Percentiles rank a stretch among this genome's conserved stretches.
Conservation (phyloP, 2,888 invertebrate genomes). For the Brachynemurus nebulosus region DNA sequence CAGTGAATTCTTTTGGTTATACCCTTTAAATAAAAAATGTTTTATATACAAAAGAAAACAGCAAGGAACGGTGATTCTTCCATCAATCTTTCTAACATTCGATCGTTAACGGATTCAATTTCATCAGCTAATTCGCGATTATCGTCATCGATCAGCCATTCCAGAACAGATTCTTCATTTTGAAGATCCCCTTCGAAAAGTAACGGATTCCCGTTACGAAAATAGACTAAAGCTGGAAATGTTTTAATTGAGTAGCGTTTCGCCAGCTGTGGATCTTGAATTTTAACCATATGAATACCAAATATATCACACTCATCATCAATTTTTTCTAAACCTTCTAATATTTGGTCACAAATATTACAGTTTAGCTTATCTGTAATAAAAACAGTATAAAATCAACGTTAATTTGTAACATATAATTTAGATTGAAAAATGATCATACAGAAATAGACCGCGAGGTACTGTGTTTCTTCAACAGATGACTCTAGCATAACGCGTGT, state of each 20-base stretch:
- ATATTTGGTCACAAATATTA: constrained; percentile 79
- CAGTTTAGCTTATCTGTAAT: constrained; percentile 73
- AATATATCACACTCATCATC: constrained; percentile 87
- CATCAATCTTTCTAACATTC: constrained; percentile 75
- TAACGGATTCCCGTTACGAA: constrained; percentile 76
- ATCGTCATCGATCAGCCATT: constrained; percentile 88
- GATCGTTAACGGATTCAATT: constrained; percentile 82
- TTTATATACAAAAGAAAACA: constrained; percentile 75
- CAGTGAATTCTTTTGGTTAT: no score
- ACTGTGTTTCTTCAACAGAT: constrained; percentile 82
- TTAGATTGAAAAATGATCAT: constrained; percentile 29
- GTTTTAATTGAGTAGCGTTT: constrained; percentile 90
- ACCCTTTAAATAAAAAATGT: constrained; percentile 4
- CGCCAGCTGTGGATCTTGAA: constrained; percentile 80
- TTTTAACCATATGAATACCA: constrained; percentile 87
- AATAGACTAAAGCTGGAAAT: constrained; percentile 83
- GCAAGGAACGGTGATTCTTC: constrained; percentile 77
- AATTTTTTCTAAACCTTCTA: constrained; percentile 75
- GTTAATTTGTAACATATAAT: background rate
- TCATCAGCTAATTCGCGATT: constrained; percentile 87
- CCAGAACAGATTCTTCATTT: constrained; percentile 81
- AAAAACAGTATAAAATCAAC: constrained; percentile 1
- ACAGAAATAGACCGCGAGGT: constrained; percentile 88
- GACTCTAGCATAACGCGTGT: constrained; percentile 81
- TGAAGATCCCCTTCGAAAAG: constrained; percentile 83